Evolutionary conservation across 2,797 vertebrate species (phyloP).

Genomic region (Philypnodon macrostomus): DNA sequence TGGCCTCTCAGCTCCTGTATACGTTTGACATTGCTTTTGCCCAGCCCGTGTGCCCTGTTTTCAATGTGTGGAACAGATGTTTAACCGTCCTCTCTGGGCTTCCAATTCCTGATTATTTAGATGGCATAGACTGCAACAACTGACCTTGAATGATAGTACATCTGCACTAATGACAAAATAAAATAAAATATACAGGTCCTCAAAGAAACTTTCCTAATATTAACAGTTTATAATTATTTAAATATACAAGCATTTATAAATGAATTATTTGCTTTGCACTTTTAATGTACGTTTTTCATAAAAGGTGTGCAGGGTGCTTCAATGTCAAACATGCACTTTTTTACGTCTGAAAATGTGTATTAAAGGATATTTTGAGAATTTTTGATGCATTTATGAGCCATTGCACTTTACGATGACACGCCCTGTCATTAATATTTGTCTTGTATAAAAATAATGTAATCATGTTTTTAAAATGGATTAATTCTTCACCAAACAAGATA

Average conservation of each 20-base stretch:
- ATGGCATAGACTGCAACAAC: conserved; percentile 85
- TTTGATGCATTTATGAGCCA: conserved; percentile 29
- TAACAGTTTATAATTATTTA: conserved; percentile 69
- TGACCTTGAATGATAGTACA: conserved; percentile 37
- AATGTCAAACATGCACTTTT: conserved; percentile 6
- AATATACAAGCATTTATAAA: conserved; percentile 50
- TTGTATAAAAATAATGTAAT: conserved; percentile 38
- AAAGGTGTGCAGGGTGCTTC: neutral
- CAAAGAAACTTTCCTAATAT: conserved; percentile 67
- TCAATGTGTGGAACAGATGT: conserved; percentile 97
- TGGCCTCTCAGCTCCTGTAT: conserved; percentile 93
- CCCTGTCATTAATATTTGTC: conserved; percentile 30
- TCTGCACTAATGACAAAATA: conserved; percentile 21
- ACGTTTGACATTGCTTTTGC: conserved; percentile 91
- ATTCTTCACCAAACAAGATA: conserved; percentile 17
- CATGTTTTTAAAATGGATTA: conserved; percentile 15
- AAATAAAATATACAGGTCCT: conserved; percentile 25
- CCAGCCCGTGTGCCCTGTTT: conserved; percentile 94
- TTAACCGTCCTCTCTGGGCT: conserved; percentile 94
- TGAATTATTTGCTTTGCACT: conserved; percentile 81
- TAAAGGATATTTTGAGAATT: conserved; percentile 24
- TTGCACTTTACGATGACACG: conserved; percentile 57
- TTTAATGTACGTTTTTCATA: conserved; percentile 55
- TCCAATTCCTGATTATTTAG: conserved; percentile 95
- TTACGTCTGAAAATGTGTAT: conserved; percentile 28